A percentile compares a stretch with the other conserved stretches of the same genome.
Evolutionary conservation across 2,888 invertebrate genomes (phyloP).

Genomic region (Polyommatus iphigenia): DNA sequence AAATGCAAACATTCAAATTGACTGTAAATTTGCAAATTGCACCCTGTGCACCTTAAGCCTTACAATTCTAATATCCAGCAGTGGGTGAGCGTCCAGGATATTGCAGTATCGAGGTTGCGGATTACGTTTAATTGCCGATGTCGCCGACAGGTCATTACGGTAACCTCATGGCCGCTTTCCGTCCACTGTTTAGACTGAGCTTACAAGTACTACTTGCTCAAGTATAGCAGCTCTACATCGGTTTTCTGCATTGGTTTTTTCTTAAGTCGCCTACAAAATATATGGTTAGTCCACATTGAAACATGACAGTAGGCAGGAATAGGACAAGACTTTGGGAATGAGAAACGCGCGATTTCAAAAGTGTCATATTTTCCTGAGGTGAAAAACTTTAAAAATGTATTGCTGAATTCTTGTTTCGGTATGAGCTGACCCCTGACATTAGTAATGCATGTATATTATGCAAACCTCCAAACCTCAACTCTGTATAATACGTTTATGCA

Average conservation of each 20-base stretch:
- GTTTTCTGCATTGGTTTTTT: too few species aligned
- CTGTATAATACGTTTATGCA: slow-evolving; percentile 2
- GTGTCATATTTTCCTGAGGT: too few species aligned
- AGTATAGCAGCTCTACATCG: neutral
- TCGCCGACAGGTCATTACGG: slow-evolving; percentile 12
- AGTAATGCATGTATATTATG: neutral
- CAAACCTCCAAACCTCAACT: neutral
- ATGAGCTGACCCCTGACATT: neutral
- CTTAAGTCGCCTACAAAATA: neutral
- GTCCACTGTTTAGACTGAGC: slow-evolving; percentile 5
- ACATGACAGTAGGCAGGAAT: too few species aligned
- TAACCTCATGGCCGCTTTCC: slow-evolving; percentile 9
- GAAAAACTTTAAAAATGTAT: too few species aligned
- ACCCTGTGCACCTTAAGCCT: neutral
- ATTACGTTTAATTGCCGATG: slow-evolving; percentile 12
- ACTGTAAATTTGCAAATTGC: too few species aligned
- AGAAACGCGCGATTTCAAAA: too few species aligned
- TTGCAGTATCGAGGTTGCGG: slow-evolving; percentile 16
- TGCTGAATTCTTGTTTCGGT: too few species aligned
- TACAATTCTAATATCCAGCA: neutral
- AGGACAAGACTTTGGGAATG: too few species aligned
- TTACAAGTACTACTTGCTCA: neutral
- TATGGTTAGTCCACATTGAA: too few species aligned
- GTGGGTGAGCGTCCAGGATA: slow-evolving; percentile 4
- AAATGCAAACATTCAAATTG: neutral